Percentiles rank a stretch among this genome's conserved stretches.
Conservation (phyloP, 2,797 vertebrate species). For the Pangasius djambal region DNA sequence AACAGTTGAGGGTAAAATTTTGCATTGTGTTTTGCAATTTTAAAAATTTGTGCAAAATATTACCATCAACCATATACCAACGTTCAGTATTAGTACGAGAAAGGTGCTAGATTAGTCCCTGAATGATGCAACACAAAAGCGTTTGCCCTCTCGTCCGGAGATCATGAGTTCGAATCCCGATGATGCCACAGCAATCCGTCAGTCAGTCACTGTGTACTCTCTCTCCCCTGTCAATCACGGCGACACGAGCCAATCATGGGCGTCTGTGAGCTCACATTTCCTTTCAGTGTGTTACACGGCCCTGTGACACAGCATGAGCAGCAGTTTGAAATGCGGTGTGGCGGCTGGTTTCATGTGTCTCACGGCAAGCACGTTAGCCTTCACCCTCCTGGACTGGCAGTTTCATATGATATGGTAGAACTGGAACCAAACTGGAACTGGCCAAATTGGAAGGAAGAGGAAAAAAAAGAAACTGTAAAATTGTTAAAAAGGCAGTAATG, state of each 20-base stretch:
- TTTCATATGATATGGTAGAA: neutral
- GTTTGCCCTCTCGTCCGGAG: neutral
- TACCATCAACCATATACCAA: neutral
- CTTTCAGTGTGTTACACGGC: neutral
- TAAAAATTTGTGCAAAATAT: neutral
- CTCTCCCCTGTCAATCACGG: neutral
- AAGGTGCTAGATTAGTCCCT: neutral
- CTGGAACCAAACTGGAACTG: neutral
- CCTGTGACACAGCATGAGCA: neutral
- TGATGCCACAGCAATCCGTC: neutral
- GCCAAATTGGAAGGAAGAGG: neutral
- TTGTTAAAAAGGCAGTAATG: neutral
- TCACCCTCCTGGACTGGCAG: neutral
- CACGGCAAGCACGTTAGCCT: too few relatives aligned
- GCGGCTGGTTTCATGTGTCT: neutral
- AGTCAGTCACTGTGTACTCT: neutral
- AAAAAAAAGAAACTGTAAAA: neutral
- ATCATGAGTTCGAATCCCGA: neutral
- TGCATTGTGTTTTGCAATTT: neutral
- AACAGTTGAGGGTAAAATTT: neutral
- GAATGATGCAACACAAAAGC: neutral
- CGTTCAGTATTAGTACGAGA: neutral
- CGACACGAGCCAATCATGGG: too few relatives aligned
- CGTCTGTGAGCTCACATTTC: neutral
- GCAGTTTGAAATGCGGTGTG: neutral